Evolutionary conservation across 2,113 vertebrate species (phyloP).

Genomic region (Meles meles): DNA sequence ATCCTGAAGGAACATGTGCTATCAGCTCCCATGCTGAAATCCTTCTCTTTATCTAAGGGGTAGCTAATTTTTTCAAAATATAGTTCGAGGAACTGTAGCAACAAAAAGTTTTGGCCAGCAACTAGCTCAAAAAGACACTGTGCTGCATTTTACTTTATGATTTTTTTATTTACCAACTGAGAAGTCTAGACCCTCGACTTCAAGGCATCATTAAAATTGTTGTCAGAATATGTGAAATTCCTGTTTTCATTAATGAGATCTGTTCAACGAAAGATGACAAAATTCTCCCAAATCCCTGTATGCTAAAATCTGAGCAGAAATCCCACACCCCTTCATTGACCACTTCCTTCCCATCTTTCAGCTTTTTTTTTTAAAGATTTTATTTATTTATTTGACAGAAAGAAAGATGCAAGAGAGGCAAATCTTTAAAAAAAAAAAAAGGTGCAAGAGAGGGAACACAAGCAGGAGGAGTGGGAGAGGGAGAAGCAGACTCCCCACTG

Average conservation of each 20-base stretch:
- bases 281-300: not conserved
- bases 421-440: too few relatives aligned
- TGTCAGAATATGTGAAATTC: not conserved
- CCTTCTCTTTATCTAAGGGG: not conserved
- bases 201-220: not conserved
- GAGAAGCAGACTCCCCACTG: too few relatives aligned
- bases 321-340: too few relatives aligned
- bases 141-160: not conserved
- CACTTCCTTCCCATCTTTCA: not conserved
- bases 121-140: not conserved
- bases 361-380: too few relatives aligned
- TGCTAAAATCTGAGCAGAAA: not conserved
- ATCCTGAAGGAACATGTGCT: not conserved
- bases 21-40: not conserved
- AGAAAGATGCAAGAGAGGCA: too few relatives aligned
- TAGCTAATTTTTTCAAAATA: not conserved
- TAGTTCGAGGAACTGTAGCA: not conserved
- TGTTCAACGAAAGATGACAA: not conserved
- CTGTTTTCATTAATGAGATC: slow-evolving; percentile 7
- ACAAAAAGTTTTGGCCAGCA: not conserved
- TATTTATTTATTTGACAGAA: too few relatives aligned
- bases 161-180: not conserved
- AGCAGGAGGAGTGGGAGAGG: too few relatives aligned
- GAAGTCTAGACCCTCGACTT: not conserved
- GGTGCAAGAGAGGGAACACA: too few relatives aligned